A percentile compares a stretch with the other conserved stretches of the same genome.
These are phyloP conservation scores for Premnoplex brunnescens DNA, from an alignment of 2,797 vertebrate genomes.

Conservation along the genomic window DNA sequence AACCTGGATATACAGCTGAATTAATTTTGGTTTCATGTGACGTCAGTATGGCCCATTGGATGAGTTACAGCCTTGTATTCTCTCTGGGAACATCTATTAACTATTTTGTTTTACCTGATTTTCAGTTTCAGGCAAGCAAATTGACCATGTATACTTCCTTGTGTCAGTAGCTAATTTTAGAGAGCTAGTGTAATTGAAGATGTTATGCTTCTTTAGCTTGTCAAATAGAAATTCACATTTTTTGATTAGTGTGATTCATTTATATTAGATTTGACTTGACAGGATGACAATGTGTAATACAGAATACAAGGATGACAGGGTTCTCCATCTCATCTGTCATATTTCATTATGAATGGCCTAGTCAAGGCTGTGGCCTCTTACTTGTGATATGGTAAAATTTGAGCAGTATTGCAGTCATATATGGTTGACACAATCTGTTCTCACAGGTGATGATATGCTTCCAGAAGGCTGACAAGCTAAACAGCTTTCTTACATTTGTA, in stretches of 20 bases:
- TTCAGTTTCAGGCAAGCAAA: conserved; percentile 64
- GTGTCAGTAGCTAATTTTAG: conserved; percentile 76
- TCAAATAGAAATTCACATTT: conserved; percentile 77
- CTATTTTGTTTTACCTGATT: conserved; percentile 62
- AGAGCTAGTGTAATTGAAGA: conserved; percentile 73
- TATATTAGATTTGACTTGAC: conserved; percentile 76
- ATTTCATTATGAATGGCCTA: conserved; percentile 73
- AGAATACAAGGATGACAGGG: conserved; percentile 71
- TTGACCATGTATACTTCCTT: conserved; percentile 68
- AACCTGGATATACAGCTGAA: conserved; percentile 28
- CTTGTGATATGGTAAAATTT: conserved; percentile 64
- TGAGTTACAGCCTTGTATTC: conserved; percentile 56
- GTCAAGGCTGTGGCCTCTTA: conserved; percentile 72
- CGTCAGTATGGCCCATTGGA: conserved; percentile 20
- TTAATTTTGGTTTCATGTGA: conserved; percentile 57
- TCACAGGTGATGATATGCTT: background rate
- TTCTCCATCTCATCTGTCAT: conserved; percentile 72
- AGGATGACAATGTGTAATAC: conserved; percentile 68
- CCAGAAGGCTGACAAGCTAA: conserved; percentile 14
- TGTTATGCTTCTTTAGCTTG: conserved; percentile 74
- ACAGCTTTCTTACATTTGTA: background rate
- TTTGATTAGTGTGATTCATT: conserved; percentile 78
- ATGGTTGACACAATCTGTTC: background rate
- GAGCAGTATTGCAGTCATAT: conserved; percentile 11
- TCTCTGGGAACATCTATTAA: conserved; percentile 59